These are phyloP conservation scores for Hyles euphorbiae DNA, from an alignment of 1,140 invertebrate genomes.

Conservation along the genomic window DNA sequence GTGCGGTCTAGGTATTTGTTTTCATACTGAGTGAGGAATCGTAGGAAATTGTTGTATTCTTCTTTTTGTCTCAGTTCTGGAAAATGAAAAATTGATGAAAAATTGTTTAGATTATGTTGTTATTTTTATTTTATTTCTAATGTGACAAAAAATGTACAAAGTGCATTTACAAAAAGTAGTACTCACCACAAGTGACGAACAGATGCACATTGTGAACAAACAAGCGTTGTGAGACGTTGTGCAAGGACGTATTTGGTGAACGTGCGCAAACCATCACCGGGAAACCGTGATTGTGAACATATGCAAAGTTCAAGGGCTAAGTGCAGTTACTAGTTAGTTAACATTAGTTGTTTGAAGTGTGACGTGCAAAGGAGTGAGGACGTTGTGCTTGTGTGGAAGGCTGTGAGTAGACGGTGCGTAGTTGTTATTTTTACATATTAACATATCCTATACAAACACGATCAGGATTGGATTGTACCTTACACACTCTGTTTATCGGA, in stretches of 20 bases:
- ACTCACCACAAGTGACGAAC: constrained; percentile 11
- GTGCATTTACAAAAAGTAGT: constrained; percentile 20
- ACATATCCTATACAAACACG: constrained; percentile 2
- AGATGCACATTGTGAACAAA: constrained; percentile 2
- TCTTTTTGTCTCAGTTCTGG: constrained; percentile 52
- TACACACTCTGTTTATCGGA: not conserved
- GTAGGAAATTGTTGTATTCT: constrained; percentile 48
- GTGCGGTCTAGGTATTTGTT: constrained; percentile 27
- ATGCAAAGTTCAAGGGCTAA: constrained; percentile 2
- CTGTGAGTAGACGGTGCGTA: constrained; percentile 1
- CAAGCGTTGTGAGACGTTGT: constrained; percentile 23
- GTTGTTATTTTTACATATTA: constrained; percentile 3
- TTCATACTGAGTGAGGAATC: constrained; percentile 49
- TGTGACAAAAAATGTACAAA: not conserved
- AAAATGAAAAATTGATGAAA: constrained; percentile 22
- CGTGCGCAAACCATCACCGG: constrained; percentile 49
- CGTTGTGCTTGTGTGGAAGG: too few relatives aligned
- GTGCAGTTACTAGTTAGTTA: constrained; percentile 5
- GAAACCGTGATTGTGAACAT: constrained; percentile 11
- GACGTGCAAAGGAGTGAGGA: not conserved
- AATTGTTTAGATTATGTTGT: too few relatives aligned
- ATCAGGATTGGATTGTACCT: constrained; percentile 4
- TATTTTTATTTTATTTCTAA: not conserved
- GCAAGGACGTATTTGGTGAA: constrained; percentile 36
- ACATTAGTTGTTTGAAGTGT: not conserved